phyloP scores from a whole-genome alignment of 2,888 invertebrate species.

The Agonopterix arenella region DNA sequence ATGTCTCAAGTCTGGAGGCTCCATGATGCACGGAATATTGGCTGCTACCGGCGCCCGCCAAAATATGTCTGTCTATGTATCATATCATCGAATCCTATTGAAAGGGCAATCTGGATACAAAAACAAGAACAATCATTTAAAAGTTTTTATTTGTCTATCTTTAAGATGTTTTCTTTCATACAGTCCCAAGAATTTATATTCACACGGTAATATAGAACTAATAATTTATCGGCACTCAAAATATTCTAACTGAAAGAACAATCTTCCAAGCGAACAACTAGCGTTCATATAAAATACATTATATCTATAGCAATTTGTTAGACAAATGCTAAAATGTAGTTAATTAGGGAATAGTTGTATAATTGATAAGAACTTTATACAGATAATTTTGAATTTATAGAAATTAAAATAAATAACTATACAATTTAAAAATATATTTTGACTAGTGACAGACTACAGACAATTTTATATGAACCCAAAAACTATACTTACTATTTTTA shows the following conservation, averaged over 20 bases:
- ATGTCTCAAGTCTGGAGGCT: too few relatives aligned
- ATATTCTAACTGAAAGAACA: background rate
- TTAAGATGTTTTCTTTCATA: slow-evolving; percentile 36
- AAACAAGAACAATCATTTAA: slow-evolving; percentile 21
- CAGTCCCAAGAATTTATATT: slow-evolving; percentile 33
- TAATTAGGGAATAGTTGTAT: background rate
- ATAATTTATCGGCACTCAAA: slow-evolving; percentile 6
- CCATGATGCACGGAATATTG: too few relatives aligned
- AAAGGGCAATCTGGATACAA: background rate
- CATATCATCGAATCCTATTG: too few relatives aligned
- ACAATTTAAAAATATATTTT: too few relatives aligned
- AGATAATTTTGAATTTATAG: background rate
- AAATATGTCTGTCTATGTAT: too few relatives aligned
- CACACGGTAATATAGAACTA: slow-evolving; percentile 31
- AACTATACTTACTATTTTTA: too few relatives aligned
- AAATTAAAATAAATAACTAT: background rate
- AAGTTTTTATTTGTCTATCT: slow-evolving; percentile 40
- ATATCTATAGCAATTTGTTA: slow-evolving; percentile 8
- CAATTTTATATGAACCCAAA: too few relatives aligned
- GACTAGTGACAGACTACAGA: too few relatives aligned
- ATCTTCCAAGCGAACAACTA: background rate
- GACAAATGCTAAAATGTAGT: slow-evolving; percentile 7
- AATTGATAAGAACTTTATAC: background rate
- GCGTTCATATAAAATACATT: slow-evolving; percentile 1
- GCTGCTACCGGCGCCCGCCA: too few relatives aligned